Evolutionary conservation across 2,797 vertebrate genomes (phyloP), one percentile per base, ranked within the genome.

Genomic region (Neopelma chrysocephalum): DNA sequence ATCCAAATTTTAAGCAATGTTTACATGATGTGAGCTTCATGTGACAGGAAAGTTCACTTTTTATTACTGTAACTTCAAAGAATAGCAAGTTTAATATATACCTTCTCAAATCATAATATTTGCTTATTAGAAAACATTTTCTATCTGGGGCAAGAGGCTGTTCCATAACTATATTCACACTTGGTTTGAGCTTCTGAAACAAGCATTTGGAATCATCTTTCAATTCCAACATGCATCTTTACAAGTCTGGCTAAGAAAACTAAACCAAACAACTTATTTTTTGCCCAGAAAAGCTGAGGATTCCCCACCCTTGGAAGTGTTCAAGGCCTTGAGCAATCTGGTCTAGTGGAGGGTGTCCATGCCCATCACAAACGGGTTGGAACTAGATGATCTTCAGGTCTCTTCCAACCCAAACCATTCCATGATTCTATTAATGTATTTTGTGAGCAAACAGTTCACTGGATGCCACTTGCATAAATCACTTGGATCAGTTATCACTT

Each of bases 321-420:
- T 34, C 31, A 47, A 65, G 21, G 12, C 11, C 17, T 31, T 71
- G 57, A 47, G 25, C 25, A 83, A 7, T 5, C 17, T 19, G 21
- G 16, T 18, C 57, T 11, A 31, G 25, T 40, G 12, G 20, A 64
- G 36, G 7, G 12, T 13, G 9, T 34, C 10, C 25, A 17, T 45
- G 20, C n/a, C 43, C 5, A 15, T 11, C 21, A 17, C 38, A 71
- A 40, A 15, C 6, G 5, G 18, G 29, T 14, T 45, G 6, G 8
- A 65, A 18, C 5, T 25, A 6, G 29, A 38, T 12, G 4, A 64
- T 34, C 25, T 22, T 61, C 22, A 34, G 0, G 0, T 13, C 14
- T 14, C 57, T 51, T 64, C 43, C 17, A 71, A 51, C 29, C 23
- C 65, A 51, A 64, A 58, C 29, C 3, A 51, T 36, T 20, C 32